Percentiles rank a stretch among this genome's conserved stretches.
Conservation (phyloP, 2,888 invertebrate genomes). For the Hydrotaea cyrtoneurina region DNA sequence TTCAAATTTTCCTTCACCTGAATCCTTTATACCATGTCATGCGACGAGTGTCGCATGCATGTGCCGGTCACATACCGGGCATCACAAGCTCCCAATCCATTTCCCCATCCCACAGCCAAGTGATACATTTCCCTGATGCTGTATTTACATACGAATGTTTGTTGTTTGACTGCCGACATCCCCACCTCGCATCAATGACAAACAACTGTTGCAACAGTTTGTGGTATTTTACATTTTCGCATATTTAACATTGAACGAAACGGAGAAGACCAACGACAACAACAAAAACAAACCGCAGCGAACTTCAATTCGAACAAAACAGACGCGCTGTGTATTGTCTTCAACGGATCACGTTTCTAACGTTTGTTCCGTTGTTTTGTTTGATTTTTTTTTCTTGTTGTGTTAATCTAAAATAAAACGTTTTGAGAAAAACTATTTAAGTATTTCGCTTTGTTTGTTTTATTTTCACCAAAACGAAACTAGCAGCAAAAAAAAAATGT, state of each 20-base stretch:
- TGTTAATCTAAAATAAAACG: slow-evolving; percentile 60
- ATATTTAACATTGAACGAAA: slow-evolving; percentile 48
- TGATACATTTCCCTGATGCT: not conserved
- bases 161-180: not conserved
- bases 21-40: too few species aligned
- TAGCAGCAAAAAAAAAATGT: slow-evolving; percentile 57
- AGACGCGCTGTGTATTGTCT: slow-evolving; percentile 53
- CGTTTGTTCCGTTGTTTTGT: slow-evolving; percentile 53
- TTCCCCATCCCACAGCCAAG: not conserved
- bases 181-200: not conserved
- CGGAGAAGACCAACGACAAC: too few species aligned
- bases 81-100: not conserved
- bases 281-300: not conserved
- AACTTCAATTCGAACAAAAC: not conserved
- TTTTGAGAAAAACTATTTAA: slow-evolving; percentile 53
- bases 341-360: slow-evolving; percentile 70
- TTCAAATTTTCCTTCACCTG: too few species aligned
- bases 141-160: not conserved
- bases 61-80: too few species aligned
- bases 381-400: slow-evolving; percentile 50
- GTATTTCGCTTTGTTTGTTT: slow-evolving; percentile 47
- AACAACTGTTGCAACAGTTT: not conserved
- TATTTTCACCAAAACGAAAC: slow-evolving; percentile 41
- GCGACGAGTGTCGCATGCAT: too few species aligned
- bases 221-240: slow-evolving; percentile 46